Conservation (phyloP, 2,888 invertebrate species). For the Acleris literana region DNA sequence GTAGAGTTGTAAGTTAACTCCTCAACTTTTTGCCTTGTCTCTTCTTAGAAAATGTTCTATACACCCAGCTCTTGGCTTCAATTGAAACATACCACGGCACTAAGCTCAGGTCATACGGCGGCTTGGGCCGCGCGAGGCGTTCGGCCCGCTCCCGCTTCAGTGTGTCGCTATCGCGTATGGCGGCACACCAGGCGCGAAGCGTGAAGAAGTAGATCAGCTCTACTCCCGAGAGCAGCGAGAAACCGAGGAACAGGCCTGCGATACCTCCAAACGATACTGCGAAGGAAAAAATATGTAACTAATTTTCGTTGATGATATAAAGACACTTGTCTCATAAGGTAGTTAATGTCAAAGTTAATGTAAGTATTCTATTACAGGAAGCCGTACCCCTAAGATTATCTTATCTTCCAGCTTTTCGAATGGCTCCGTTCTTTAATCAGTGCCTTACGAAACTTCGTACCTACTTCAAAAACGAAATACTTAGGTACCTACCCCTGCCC, state of each 20-base stretch:
- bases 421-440: too few species aligned
- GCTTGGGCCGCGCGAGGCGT: constrained; percentile 64
- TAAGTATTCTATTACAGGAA: too few species aligned
- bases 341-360: too few species aligned
- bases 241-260: constrained; percentile 88
- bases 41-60: too few species aligned
- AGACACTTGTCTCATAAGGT: background rate
- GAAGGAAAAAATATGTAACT: background rate
- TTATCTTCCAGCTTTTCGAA: too few species aligned
- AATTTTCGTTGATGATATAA: background rate
- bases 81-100: constrained; percentile 64
- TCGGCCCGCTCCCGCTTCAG: constrained; percentile 76
- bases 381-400: too few species aligned
- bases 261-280: constrained; percentile 87
- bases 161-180: constrained; percentile 75
- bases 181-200: constrained; percentile 86
- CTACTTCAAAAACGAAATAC: too few species aligned
- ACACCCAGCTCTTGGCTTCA: background rate
- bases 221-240: constrained; percentile 89
- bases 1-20: too few species aligned
- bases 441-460: too few species aligned
- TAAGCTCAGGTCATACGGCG: constrained; percentile 74
- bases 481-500: too few species aligned
- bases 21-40: too few species aligned
- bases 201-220: constrained; percentile 91